phyloP scores from a whole-genome alignment of 2,888 invertebrate species.

The Chrysolina oricalcia region DNA sequence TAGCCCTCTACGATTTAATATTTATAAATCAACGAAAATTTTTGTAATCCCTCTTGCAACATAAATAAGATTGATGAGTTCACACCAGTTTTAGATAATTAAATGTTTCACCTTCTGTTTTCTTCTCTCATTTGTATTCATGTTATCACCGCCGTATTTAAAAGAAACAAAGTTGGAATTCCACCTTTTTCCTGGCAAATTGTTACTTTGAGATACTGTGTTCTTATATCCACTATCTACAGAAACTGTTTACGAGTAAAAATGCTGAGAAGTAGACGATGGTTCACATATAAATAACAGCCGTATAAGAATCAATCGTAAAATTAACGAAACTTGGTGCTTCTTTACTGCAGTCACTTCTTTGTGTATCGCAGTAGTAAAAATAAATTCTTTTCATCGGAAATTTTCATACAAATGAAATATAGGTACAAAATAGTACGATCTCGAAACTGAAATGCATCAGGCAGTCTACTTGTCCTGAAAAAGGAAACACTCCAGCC shows the following conservation, averaged over 20 bases:
- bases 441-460: constrained; percentile 1
- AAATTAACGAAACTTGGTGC: not conserved
- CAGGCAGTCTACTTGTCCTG: not conserved
- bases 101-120: no score
- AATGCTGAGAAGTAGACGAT: not conserved
- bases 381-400: not conserved
- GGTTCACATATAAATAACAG: not conserved
- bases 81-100: no score
- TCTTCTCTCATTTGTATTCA: no score
- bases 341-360: not conserved
- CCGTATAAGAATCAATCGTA: not conserved
- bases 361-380: not conserved
- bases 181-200: no score
- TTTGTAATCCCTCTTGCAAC: no score
- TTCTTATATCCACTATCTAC: no score
- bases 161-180: no score
- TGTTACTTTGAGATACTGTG: no score
- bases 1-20: no score
- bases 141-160: no score
- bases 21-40: no score
- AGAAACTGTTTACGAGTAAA: not conserved
- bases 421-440: not conserved
- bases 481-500: constrained; percentile 8
- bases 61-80: no score
- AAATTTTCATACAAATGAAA: not conserved